A percentile compares a stretch with the other conserved stretches of the same genome.
Evolutionary conservation across 2,113 vertebrate species (phyloP).

Genomic region (Phasianus colchicus): DNA sequence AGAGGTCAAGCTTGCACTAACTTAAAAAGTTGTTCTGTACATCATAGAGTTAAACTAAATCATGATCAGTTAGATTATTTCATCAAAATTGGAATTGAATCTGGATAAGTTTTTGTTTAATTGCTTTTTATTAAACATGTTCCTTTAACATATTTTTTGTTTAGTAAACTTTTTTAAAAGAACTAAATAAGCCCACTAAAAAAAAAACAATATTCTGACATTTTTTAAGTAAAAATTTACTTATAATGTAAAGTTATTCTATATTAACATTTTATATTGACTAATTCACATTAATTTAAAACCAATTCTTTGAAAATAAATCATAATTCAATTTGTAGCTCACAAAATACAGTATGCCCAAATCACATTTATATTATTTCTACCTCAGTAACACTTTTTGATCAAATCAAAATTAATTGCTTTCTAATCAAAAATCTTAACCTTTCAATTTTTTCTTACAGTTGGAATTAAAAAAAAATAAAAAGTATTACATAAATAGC

Average conservation of each 20-base stretch:
- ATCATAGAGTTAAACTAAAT: neutral
- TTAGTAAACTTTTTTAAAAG: neutral
- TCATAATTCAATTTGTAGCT: neutral
- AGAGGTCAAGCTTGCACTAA: neutral
- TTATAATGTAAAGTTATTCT: neutral
- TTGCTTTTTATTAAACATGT: neutral
- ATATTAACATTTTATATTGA: neutral
- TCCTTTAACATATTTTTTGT: neutral
- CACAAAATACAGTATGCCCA: neutral
- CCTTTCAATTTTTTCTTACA: neutral
- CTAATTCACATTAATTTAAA: neutral
- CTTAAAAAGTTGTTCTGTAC: neutral
- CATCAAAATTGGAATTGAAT: neutral
- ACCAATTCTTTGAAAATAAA: neutral
- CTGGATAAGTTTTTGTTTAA: neutral
- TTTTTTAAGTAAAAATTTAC: neutral
- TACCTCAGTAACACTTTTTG: neutral
- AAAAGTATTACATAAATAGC: neutral
- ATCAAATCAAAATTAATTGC: slow-evolving; percentile 26
- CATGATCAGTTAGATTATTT: neutral
- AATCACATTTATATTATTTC: neutral
- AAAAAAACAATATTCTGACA: neutral
- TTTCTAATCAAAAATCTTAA: slow-evolving; percentile 17
- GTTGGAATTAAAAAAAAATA: neutral
- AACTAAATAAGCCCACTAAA: neutral